Base-by-base conservation (phyloP, 2,797 vertebrate genomes). In the Tamandua tetradactyla region DNA sequence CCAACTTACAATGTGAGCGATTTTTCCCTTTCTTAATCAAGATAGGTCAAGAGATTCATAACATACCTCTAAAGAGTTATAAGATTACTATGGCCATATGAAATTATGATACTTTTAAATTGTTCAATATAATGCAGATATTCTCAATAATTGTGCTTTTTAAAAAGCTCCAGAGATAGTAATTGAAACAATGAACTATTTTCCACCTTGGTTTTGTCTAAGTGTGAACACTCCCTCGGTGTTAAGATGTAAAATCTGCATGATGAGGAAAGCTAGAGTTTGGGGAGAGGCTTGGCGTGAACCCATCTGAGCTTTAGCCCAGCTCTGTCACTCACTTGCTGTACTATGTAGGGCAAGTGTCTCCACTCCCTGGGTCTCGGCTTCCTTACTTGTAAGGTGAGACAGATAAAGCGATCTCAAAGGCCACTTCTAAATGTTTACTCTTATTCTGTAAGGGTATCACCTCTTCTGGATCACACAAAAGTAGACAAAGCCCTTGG, bases 41-140 rank as follows among this genome's bases (percentile, higher is more conserved):
- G 62, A 82, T 42, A 81, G 23, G 80, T 72, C 83, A 83, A 78
- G 57, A 94, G 57, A 93, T 37, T 96, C 76, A 68, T 78, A 71
- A 57, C 32, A 25, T 64, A 49, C 66, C 52, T 92, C 2, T 78
- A 44, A 80, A 87, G 59, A 71, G 35, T 66, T 55, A 83, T 7
- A 5, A 82, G 72, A 37, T 69, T 89, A 35, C 5, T 64, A 30
- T 78, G 62, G 18, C 37, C 5, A 15, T n/a, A 52, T 35, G 74
- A 93, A 79, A 71, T 32, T 3, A 84, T 12, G 40, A 52, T 71
- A 62, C 61, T 79, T 96, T 93, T 22, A 88, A 88, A 86, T 22
- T 17, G 20, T n/a, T 81, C 17, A 27, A 85, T 78, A 95, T 87
- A 84, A 64, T 81, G 55, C 66, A 81, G 57, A 40, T 79, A 64